These are phyloP conservation scores for Phoronis australis DNA, from an alignment of 2,888 invertebrate species.

Conservation along the genomic window DNA sequence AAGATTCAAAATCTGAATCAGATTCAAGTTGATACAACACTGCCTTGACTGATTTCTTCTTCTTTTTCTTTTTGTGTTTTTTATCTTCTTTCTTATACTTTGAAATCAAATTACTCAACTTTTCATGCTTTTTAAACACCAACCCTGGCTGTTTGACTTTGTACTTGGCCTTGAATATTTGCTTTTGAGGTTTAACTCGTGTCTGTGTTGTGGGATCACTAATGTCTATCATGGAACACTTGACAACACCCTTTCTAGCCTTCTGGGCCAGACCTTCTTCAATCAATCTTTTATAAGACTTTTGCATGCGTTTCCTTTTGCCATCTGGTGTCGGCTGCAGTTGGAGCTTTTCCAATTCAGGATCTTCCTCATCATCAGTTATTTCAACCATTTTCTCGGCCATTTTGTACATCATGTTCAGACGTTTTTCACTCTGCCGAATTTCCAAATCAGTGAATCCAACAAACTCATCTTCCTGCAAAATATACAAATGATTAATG, in stretches of 20 bases:
- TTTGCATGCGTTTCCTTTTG: conserved; percentile 10
- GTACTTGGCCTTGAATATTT: conserved; percentile 4
- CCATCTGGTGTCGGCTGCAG: conserved; percentile 11
- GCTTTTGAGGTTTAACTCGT: conserved; percentile 5
- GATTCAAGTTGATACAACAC: too few species aligned
- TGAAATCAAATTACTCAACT: background rate
- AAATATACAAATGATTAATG: conserved; percentile 7
- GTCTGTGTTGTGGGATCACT: conserved; percentile 3
- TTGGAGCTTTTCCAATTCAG: conserved; percentile 17
- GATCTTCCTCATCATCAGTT: background rate
- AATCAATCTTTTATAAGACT: conserved; percentile 21
- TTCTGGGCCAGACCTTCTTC: conserved; percentile 17
- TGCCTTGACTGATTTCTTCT: background rate
- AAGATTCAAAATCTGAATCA: too few species aligned
- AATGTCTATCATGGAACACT: conserved; percentile 15
- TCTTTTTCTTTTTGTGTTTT: too few species aligned
- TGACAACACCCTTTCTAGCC: conserved; percentile 14
- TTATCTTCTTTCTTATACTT: background rate
- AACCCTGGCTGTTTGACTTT: too few species aligned
- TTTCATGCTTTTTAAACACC: too few species aligned
- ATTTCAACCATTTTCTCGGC: conserved; percentile 3
- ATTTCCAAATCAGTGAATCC: conserved; percentile 36
- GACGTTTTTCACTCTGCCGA: background rate
- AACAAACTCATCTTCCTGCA: conserved; percentile 42
- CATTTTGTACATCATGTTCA: background rate